Evolutionary conservation across 2,113 vertebrate genomes (phyloP), one percentile per base, ranked within the genome.

Genomic region (Todiramphus chloris): DNA sequence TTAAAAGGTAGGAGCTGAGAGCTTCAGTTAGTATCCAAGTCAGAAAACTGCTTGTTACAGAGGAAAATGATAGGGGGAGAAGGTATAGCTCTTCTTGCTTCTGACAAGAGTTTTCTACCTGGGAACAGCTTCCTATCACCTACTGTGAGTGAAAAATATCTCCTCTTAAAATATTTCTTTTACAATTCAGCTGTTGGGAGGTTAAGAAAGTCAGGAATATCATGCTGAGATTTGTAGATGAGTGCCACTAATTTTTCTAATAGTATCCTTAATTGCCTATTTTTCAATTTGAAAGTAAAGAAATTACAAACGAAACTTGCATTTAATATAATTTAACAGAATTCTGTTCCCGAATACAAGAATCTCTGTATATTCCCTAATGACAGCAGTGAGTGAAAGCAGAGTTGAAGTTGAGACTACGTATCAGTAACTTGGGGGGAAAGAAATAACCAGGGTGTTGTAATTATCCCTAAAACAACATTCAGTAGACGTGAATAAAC

Each of bases 261-360:
- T 37, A 75, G 56, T 30, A 83, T 63, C 31, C 20, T 88, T 96
- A 88, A 70, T 2, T 85, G 78, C n/a, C 78, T 83, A 12, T 88
- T 92, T 94, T 96, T 94, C 44, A 80, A 50, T 68, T 90, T 85
- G 28, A 60, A 69, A 90, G 58, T 48, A 77, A 82, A 94, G 59
- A 74, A 90, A 88, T 82, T 77, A 60, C 44, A 69, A 85, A 63
- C 74, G 24, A 96, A 88, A 85, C 50, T 69, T 93, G 15, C 56
- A 44, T 77, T 78, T 81, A 74, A 74, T 66, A 60, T 74, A 43
- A 72, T 59, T 80, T 59, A 69, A 55, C 21, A 81, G 31, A 83
- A 74, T 77, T 94, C 63, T 21, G 19, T 90, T 91, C 51, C 14
- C 2, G 50, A 74, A 86, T 63, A 51, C 37, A 60, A 70, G 70